Evolutionary conservation across 2,888 invertebrate genomes (phyloP).

Genomic region (Ennomos fuscantarius): DNA sequence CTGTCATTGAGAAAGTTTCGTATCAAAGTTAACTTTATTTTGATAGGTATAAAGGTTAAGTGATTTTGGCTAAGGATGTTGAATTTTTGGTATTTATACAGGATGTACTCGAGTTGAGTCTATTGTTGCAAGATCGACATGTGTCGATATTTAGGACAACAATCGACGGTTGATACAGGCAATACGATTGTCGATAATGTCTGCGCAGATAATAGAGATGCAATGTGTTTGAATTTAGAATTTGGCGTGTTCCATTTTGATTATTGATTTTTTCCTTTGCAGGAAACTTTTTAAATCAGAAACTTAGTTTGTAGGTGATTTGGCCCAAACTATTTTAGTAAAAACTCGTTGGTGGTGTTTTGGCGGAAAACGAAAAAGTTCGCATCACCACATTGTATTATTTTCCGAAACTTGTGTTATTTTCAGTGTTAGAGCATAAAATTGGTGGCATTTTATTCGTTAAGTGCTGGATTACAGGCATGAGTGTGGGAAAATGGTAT

Average conservation of each 20-base stretch:
- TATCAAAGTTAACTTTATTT: slow-evolving; percentile 44
- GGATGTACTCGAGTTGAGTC: slow-evolving; percentile 64
- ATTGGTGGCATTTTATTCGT: no score
- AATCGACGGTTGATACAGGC: slow-evolving; percentile 49
- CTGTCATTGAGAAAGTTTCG: slow-evolving; percentile 7
- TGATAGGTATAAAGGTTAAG: slow-evolving; percentile 33
- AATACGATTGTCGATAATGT: slow-evolving; percentile 42
- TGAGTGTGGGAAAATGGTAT: no score
- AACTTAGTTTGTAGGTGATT: no score
- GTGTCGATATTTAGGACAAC: slow-evolving; percentile 71
- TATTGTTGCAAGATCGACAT: slow-evolving; percentile 73
- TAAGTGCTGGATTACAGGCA: no score
- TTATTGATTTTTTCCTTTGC: not conserved
- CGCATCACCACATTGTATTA: no score
- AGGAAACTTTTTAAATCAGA: not conserved
- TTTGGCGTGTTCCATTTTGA: slow-evolving; percentile 2
- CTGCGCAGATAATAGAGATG: slow-evolving; percentile 23
- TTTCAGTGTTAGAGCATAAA: no score
- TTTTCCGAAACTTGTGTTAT: no score
- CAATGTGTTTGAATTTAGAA: slow-evolving; percentile 27
- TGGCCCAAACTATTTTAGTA: no score
- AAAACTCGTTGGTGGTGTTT: no score
- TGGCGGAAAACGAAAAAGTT: no score
- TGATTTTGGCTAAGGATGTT: slow-evolving; percentile 20
- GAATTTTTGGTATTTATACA: slow-evolving; percentile 50